These are phyloP conservation scores for Gavialis gangeticus DNA, from an alignment of 2,113 vertebrate species.

Conservation along the genomic window DNA sequence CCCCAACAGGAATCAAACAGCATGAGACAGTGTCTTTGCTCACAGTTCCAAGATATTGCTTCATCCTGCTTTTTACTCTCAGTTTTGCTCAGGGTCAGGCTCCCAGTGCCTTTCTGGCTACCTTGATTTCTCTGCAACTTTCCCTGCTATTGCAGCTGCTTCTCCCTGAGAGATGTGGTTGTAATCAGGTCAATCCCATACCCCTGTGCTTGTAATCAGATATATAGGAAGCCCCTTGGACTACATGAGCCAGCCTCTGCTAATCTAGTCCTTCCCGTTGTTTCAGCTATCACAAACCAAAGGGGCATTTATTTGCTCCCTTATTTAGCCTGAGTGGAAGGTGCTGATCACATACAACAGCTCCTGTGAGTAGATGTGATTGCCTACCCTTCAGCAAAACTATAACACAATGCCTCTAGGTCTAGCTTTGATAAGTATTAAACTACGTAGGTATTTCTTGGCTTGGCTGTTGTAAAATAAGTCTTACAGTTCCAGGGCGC, in stretches of 20 bases:
- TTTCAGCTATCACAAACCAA: background rate
- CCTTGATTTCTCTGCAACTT: background rate
- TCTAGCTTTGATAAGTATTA: background rate
- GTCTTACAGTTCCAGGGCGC: rapidly evolving
- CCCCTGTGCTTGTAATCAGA: background rate
- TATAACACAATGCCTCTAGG: background rate
- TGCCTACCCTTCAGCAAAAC: background rate
- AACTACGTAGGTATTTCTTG: background rate
- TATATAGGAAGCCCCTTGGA: background rate
- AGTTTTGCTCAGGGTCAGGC: background rate
- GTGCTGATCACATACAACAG: background rate
- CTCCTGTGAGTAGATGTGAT: background rate
- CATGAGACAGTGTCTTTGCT: background rate
- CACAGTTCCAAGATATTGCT: background rate
- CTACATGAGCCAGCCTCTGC: background rate
- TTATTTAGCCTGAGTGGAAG: rapidly evolving
- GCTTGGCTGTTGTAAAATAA: background rate
- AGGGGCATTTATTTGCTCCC: background rate
- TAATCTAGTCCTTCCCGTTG: background rate
- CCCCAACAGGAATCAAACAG: background rate
- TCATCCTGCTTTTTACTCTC: background rate
- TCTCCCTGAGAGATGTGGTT: background rate
- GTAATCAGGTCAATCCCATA: background rate
- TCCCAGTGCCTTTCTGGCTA: background rate
- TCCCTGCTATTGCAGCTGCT: background rate